These are phyloP conservation scores for Hirtodrosophila duncani DNA, from an alignment of 2,888 invertebrate species.

Conservation along the genomic window DNA sequence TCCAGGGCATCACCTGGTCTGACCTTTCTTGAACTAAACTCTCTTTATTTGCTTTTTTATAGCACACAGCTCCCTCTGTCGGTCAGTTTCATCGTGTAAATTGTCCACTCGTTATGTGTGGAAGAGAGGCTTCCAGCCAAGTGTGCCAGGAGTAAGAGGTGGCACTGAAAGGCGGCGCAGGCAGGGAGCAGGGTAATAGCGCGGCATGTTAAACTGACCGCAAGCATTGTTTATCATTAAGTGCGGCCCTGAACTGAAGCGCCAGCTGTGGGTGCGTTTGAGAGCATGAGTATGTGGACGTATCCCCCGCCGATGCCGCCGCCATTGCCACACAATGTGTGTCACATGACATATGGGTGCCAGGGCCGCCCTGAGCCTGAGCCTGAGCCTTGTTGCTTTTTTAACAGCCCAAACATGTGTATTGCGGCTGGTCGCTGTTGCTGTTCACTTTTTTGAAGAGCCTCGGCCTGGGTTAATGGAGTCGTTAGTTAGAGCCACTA, in stretches of 20 bases:
- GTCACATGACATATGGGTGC: constrained; percentile 61
- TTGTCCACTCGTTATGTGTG: constrained; percentile 68
- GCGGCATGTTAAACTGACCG: constrained; percentile 75
- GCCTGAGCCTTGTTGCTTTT: constrained; percentile 11
- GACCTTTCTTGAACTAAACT: not conserved
- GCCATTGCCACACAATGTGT: no score
- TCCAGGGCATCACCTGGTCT: constrained; percentile 33
- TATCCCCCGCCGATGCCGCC: no score
- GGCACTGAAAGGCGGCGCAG: constrained; percentile 1
- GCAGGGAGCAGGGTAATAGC: constrained; percentile 54
- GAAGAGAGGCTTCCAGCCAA: not conserved
- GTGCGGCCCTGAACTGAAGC: constrained; percentile 37
- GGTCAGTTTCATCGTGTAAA: constrained; percentile 68
- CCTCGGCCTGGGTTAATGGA: constrained; percentile 50
- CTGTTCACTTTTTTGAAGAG: no score
- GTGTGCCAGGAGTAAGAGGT: constrained; percentile 2
- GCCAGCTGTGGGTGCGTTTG: constrained; percentile 13
- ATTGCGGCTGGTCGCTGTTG: constrained; percentile 31
- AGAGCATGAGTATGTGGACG: no score
- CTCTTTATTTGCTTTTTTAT: constrained; percentile 12
- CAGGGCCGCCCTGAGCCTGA: constrained; percentile 16
- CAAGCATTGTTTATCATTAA: constrained; percentile 76
- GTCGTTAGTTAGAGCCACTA: constrained; percentile 46
- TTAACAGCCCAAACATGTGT: constrained; percentile 42
- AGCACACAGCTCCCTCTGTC: constrained; percentile 33